Base-by-base conservation (phyloP, 2,888 invertebrate genomes). In the Mactromeris polynyma region DNA sequence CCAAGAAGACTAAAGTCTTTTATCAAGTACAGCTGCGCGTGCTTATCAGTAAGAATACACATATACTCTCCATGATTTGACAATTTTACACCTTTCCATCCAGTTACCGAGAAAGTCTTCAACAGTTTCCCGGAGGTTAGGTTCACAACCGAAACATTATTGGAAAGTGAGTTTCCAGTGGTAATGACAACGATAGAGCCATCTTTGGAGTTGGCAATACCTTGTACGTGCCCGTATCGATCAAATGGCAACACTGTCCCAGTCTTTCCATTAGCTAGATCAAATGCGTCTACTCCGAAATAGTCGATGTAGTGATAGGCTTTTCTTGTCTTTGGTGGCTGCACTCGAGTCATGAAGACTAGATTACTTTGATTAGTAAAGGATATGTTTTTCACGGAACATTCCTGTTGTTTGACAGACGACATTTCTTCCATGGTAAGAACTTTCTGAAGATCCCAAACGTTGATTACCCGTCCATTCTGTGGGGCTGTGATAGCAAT, bases 271-370 rank as follows among this genome's bases (percentile, higher is more conserved):
- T 83, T 87, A 3, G 89, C 58, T 1, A 92, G 64, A 38, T 92
- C 88, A 26, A 92, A 83, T 3, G 87, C 85, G 40, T 95, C 95
- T 19, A 95, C 89, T 4, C 95, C 94, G 85, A 94, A 95, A 81
- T 91, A 93, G 86, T 94, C 94, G 51, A 94, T 91, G 85, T 89
- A 94, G 83, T 94, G 94, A 86, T 94, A 95, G 2, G 93, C 93
- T 54, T 89, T 90, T 17, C 88, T 89, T 78, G 91, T 93, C 83
- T 93, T 93, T 21, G 89, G 92, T n/a, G 90, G 89, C 26, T 89
- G 84, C 2, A 92, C 89, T 17, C 89, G 87, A 0, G 89, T 88
- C 58, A 92, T 40, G 58, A 92, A 92, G 33, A 91, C 81, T 1
- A 87, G 38, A 73, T 90, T 92, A 58, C 91, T 91, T 33, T 91